A percentile compares a stretch with the other conserved stretches of the same genome.
phyloP scores from a whole-genome alignment of 2,113 vertebrate genomes.

The Zeus faber region DNA sequence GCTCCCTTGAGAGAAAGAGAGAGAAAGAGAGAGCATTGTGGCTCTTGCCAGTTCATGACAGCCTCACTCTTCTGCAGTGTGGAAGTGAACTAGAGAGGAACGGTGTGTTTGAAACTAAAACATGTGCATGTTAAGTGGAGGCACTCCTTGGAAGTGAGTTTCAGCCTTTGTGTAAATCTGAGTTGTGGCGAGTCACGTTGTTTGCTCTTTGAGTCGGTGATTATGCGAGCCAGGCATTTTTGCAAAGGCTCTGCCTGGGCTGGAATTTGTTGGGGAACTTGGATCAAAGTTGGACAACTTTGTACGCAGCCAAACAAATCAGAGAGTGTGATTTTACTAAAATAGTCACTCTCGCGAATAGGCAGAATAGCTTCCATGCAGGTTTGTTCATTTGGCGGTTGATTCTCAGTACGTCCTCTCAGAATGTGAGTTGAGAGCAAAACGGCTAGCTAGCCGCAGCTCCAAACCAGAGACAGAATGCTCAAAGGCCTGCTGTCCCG shows the following conservation, averaged over 20 bases:
- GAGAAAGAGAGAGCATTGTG: conserved; percentile 30
- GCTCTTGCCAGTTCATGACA: conserved; percentile 36
- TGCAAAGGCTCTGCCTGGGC: conserved; percentile 4
- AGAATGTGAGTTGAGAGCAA: conserved; percentile 16
- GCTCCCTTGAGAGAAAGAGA: background rate
- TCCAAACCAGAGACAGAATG: background rate
- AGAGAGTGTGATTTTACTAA: conserved; percentile 15
- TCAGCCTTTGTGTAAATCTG: conserved; percentile 21
- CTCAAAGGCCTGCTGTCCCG: background rate
- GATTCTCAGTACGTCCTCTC: background rate
- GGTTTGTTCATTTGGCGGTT: background rate
- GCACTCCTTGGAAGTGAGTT: conserved; percentile 29
- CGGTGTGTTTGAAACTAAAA: conserved; percentile 14
- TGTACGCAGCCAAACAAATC: background rate
- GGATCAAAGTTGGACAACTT: conserved; percentile 13
- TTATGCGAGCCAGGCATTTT: conserved; percentile 11
- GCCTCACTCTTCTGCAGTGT: conserved; percentile 13
- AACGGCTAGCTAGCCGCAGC: conserved; percentile 17
- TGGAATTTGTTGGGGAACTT: conserved; percentile 26
- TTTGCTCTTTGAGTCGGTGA: conserved; percentile 15
- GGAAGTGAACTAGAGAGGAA: conserved; percentile 17
- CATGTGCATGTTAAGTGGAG: conserved; percentile 38
- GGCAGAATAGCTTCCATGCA: conserved; percentile 21
- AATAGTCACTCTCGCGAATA: conserved; percentile 12
- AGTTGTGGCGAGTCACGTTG: conserved; percentile 1